Percentiles rank a stretch among this genome's conserved stretches.
phyloP scores from a whole-genome alignment of 2,888 invertebrate species.

The Drosophila subsilvestris region DNA sequence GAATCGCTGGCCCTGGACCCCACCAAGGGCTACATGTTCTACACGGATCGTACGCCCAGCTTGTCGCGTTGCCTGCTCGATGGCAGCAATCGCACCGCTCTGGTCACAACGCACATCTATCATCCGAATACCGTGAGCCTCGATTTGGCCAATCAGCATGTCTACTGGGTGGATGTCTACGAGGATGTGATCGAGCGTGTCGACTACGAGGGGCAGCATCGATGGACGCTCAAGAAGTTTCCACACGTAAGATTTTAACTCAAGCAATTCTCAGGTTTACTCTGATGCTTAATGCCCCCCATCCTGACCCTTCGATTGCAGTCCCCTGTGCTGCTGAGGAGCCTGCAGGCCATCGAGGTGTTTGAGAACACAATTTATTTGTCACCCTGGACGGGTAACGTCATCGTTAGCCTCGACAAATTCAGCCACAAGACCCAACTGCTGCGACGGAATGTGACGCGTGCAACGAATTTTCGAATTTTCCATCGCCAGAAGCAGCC shows the following conservation, averaged over 20 bases:
- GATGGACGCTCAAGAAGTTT: constrained; percentile 84
- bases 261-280: background rate
- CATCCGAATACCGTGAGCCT: constrained; percentile 90
- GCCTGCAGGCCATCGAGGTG: constrained; percentile 88
- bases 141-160: constrained; percentile 88
- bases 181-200: constrained; percentile 91
- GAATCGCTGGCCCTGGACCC: constrained; percentile 92
- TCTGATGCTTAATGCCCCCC: background rate
- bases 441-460: constrained; percentile 85
- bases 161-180: constrained; percentile 93
- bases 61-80: constrained; percentile 88
- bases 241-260: constrained; percentile 71
- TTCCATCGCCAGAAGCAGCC: constrained; percentile 93
- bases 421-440: constrained; percentile 85
- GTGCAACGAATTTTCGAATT: constrained; percentile 88
- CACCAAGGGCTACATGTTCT: constrained; percentile 90
- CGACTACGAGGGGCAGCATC: constrained; percentile 89
- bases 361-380: constrained; percentile 91
- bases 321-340: constrained; percentile 80
- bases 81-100: constrained; percentile 86
- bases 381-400: constrained; percentile 89
- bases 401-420: constrained; percentile 87
- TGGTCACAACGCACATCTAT: constrained; percentile 89
- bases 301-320: constrained; percentile 24
- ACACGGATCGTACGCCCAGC: constrained; percentile 89